Evolutionary conservation across 2,888 invertebrate genomes (phyloP).

Genomic region (Leistus spinibarbis): DNA sequence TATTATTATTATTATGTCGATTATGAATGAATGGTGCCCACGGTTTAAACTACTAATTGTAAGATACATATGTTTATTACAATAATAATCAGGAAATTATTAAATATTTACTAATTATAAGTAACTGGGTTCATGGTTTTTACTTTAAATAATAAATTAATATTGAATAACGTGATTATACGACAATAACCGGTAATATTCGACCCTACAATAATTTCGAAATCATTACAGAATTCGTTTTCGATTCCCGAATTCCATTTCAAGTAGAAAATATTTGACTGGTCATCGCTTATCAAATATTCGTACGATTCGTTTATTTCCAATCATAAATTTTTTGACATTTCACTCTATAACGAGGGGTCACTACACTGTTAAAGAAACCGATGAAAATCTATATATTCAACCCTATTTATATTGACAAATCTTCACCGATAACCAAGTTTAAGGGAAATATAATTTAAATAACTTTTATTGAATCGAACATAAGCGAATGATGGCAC

Average conservation of each 20-base stretch:
- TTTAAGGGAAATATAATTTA: background rate
- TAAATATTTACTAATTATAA: no score
- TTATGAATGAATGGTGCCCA: no score
- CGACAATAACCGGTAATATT: background rate
- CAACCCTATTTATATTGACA: background rate
- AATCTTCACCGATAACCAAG: background rate
- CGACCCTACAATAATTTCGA: background rate
- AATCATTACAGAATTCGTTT: background rate
- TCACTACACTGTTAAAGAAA: slow-evolving; percentile 29
- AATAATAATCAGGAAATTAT: no score
- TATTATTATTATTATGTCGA: no score
- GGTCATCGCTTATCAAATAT: slow-evolving; percentile 50
- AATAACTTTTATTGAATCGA: background rate
- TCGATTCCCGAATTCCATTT: background rate
- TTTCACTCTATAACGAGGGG: slow-evolving; percentile 22
- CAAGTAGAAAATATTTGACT: slow-evolving; percentile 46
- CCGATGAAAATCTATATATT: background rate
- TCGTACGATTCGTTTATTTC: slow-evolving; percentile 48
- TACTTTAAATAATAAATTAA: no score
- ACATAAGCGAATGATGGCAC: background rate
- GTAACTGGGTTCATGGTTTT: no score
- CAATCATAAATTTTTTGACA: slow-evolving; percentile 47
- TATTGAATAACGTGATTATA: no score
- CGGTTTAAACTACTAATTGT: no score
- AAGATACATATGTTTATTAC: no score